Percentiles rank a stretch among this genome's conserved stretches.
Evolutionary conservation across 2,113 vertebrate species (phyloP).

Genomic region (Esox niger): DNA sequence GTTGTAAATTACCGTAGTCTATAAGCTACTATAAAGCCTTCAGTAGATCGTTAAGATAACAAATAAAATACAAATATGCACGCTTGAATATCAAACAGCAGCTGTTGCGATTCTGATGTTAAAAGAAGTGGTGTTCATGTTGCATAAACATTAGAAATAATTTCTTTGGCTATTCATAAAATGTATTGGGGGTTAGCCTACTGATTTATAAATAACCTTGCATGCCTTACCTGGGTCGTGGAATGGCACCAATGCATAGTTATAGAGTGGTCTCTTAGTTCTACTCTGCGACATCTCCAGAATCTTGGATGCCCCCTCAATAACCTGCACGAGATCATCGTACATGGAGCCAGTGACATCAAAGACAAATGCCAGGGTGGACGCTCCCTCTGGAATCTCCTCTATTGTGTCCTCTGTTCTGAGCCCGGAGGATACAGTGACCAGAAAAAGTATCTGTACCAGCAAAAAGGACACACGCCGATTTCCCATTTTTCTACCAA

Average conservation of each 20-base stretch:
- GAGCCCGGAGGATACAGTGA: constrained; percentile 59
- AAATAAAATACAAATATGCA: no score
- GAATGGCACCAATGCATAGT: constrained; percentile 95
- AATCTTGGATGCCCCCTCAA: constrained; percentile 97
- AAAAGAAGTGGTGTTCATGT: no score
- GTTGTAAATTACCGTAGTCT: no score
- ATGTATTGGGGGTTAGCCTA: no score
- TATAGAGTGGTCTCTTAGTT: constrained; percentile 88
- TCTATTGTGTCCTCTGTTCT: constrained; percentile 59
- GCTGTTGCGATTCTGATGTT: not conserved
- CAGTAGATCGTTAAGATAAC: no score
- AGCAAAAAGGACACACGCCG: constrained; percentile 42
- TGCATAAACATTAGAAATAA: no score
- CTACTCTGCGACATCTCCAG: constrained; percentile 93
- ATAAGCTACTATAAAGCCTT: no score
- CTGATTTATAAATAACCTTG: no score
- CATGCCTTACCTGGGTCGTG: constrained; percentile 89
- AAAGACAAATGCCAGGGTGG: constrained; percentile 96
- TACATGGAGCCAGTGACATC: constrained; percentile 99
- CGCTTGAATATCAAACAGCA: no score
- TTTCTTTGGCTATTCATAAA: no score
- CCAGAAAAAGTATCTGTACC: constrained; percentile 53
- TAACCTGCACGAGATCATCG: constrained; percentile 95
- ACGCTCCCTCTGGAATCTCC: constrained; percentile 88
- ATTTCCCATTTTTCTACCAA: constrained; percentile 57